Evolutionary conservation across 2,888 invertebrate species (phyloP).

Genomic region (Psylliodes chrysocephalus): DNA sequence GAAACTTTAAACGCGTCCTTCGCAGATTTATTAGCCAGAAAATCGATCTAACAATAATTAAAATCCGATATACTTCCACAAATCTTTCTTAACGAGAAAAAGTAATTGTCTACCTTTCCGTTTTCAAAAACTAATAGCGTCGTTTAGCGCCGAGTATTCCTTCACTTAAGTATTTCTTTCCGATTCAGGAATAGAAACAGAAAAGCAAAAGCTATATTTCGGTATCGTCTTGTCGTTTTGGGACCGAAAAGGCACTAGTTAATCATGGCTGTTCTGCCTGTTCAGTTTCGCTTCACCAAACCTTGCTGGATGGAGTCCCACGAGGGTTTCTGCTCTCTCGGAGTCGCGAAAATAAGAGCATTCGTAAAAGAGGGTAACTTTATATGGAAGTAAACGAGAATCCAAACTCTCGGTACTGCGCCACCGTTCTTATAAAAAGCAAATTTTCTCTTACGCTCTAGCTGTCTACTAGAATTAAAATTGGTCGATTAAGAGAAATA

Average conservation of each 20-base stretch:
- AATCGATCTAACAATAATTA: constrained; percentile 15
- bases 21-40: too few relatives aligned
- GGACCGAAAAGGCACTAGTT: constrained; percentile 40
- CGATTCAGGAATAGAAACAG: constrained; percentile 4
- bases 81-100: constrained; percentile 19
- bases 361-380: constrained; percentile 31
- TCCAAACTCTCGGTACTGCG: constrained; percentile 25
- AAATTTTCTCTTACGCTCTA: neutral
- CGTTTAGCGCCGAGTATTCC: constrained; percentile 13
- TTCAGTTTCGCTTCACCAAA: constrained; percentile 41
- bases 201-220: constrained; percentile 27
- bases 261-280: constrained; percentile 43
- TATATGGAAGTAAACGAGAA: constrained; percentile 21
- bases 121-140: constrained; percentile 21
- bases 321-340: constrained; percentile 16
- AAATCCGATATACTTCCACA: constrained; percentile 20
- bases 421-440: neutral
- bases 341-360: constrained; percentile 21
- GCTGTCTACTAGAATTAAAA: too few relatives aligned
- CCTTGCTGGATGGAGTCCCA: constrained; percentile 31
- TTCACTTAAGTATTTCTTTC: constrained; percentile 22
- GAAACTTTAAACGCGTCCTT: too few relatives aligned
- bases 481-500: too few relatives aligned
- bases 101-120: constrained; percentile 25
- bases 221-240: constrained; percentile 33